A percentile compares a stretch with the other conserved stretches of the same genome.
Evolutionary conservation across 2,888 invertebrate species (phyloP).

Genomic region (Nesidiocoris tenuis): DNA sequence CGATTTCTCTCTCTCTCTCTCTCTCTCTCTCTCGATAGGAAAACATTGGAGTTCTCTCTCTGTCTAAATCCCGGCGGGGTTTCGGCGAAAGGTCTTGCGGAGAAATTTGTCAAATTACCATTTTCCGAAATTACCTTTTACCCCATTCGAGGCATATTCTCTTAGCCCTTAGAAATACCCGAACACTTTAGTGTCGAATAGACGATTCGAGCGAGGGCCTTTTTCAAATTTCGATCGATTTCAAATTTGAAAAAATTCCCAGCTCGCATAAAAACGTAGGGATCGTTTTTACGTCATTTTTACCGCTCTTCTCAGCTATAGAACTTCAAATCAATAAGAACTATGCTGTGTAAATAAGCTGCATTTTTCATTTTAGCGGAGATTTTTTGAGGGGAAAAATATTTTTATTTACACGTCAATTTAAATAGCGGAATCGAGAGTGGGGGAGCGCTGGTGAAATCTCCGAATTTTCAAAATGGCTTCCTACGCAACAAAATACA

Average conservation of each 20-base stretch:
- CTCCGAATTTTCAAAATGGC: no score
- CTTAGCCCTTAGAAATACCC: background rate
- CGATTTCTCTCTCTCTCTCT: background rate
- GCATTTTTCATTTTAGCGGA: background rate
- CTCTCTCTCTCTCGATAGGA: background rate
- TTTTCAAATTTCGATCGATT: background rate
- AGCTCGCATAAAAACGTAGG: slow-evolving; percentile 1
- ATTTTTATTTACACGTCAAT: background rate
- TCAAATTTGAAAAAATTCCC: background rate
- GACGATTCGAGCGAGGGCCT: background rate
- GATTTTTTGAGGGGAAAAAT: background rate
- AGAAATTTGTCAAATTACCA: background rate
- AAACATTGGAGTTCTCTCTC: background rate
- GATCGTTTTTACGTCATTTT: background rate
- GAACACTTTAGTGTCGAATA: background rate
- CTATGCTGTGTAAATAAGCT: slow-evolving; percentile 29
- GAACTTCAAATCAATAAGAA: slow-evolving; percentile 7
- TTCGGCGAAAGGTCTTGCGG: slow-evolving; percentile 2
- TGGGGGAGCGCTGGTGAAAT: background rate
- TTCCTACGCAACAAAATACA: no score
- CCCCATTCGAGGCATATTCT: background rate
- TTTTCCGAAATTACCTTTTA: background rate
- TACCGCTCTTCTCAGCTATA: slow-evolving; percentile 8
- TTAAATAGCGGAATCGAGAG: background rate
- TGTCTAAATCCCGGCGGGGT: background rate